A percentile compares a stretch with the other conserved stretches of the same genome.
These are phyloP conservation scores for Pristionchus arcanus DNA, from an alignment of 2,888 invertebrate species.

Conservation along the genomic window DNA sequence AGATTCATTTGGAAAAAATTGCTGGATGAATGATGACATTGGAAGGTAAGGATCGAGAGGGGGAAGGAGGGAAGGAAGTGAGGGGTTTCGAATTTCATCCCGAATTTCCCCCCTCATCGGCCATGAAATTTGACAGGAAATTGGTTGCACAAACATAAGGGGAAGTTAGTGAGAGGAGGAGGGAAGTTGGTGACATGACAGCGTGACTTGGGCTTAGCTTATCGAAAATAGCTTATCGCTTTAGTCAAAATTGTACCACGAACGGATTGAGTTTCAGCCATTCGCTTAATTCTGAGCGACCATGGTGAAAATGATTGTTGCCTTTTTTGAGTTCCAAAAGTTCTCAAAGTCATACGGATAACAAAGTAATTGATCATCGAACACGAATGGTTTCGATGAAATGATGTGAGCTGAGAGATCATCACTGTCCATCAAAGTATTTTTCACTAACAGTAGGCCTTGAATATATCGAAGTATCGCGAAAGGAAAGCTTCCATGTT, in stretches of 20 bases:
- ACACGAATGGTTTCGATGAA: neutral
- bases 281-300: no score
- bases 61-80: neutral
- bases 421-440: no score
- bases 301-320: no score
- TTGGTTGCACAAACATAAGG: slow-evolving; percentile 10
- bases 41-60: slow-evolving; percentile 1
- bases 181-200: neutral
- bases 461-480: no score
- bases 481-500: neutral
- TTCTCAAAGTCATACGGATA: neutral
- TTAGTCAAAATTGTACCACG: no score
- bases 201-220: no score
- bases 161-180: neutral
- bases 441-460: no score
- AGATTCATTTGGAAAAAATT: no score
- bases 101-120: neutral
- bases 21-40: neutral
- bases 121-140: slow-evolving; percentile 44
- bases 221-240: no score
- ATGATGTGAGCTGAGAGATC: no score
- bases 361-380: neutral
- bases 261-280: no score
- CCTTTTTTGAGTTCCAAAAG: no score
- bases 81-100: slow-evolving; percentile 5